These are phyloP conservation scores for Podarcis lilfordi DNA, from an alignment of 2,797 vertebrate species.

Conservation along the genomic window DNA sequence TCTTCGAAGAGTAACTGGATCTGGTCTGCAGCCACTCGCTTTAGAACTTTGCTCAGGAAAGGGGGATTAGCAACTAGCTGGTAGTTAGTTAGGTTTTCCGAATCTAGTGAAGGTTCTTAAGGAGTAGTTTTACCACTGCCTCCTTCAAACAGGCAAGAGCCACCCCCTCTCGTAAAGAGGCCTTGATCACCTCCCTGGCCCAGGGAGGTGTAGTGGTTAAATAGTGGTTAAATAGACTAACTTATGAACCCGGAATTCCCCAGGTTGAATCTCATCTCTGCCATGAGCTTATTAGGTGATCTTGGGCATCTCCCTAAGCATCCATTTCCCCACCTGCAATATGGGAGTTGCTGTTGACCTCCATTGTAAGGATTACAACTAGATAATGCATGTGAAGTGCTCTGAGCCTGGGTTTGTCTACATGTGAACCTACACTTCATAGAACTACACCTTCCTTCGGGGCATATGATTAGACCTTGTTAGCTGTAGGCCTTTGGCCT, in stretches of 20 bases:
- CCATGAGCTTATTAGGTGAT: too few relatives aligned
- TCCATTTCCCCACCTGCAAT: background rate
- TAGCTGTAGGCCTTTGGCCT: background rate
- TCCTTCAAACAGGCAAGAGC: too few relatives aligned
- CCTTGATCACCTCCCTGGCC: too few relatives aligned
- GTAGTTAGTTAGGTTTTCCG: too few relatives aligned
- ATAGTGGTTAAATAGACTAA: background rate
- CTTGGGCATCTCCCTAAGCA: background rate
- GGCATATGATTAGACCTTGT: constrained; percentile 14
- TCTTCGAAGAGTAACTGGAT: too few relatives aligned
- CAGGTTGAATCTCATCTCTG: background rate
- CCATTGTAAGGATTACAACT: background rate
- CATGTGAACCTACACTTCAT: background rate
- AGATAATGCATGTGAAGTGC: background rate
- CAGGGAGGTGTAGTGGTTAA: too few relatives aligned
- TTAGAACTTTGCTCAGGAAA: too few relatives aligned
- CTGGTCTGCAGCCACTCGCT: too few relatives aligned
- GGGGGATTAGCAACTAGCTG: too few relatives aligned
- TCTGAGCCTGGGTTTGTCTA: background rate
- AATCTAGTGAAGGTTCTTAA: too few relatives aligned
- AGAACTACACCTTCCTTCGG: background rate
- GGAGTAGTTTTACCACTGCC: too few relatives aligned
- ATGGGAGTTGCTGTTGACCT: background rate
- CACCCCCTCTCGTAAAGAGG: too few relatives aligned
- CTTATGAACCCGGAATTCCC: background rate